These are phyloP conservation scores for Furcula furcula DNA, from an alignment of 2,888 invertebrate species.

Conservation along the genomic window DNA sequence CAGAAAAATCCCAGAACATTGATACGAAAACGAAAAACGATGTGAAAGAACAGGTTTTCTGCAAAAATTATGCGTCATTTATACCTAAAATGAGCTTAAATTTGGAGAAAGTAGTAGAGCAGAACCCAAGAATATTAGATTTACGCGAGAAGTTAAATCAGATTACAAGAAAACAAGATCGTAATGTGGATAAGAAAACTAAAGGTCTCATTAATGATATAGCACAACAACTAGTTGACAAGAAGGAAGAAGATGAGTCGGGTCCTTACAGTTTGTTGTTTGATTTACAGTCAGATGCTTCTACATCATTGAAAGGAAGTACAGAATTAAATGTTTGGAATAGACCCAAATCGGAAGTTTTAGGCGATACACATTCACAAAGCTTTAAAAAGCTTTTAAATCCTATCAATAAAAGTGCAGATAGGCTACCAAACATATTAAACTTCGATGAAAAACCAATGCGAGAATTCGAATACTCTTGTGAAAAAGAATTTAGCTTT, in stretches of 20 bases:
- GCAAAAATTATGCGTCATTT: slow-evolving; percentile 61
- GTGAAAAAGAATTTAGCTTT: slow-evolving; percentile 63
- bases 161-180: slow-evolving; percentile 69
- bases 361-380: slow-evolving; percentile 35
- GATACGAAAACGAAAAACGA: slow-evolving; percentile 51
- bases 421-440: slow-evolving; percentile 66
- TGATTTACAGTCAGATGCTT: slow-evolving; percentile 68
- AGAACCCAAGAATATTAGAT: slow-evolving; percentile 72
- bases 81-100: slow-evolving; percentile 74
- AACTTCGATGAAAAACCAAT: slow-evolving; percentile 73
- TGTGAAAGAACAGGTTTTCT: slow-evolving; percentile 55
- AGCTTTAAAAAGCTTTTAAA: slow-evolving; percentile 40
- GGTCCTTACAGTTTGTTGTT: slow-evolving; percentile 84
- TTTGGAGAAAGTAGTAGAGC: slow-evolving; percentile 66
- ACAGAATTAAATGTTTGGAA: slow-evolving; percentile 45
- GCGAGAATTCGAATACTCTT: slow-evolving; percentile 76
- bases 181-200: slow-evolving; percentile 64
- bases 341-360: slow-evolving; percentile 40
- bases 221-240: slow-evolving; percentile 67
- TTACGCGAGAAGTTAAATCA: slow-evolving; percentile 72
- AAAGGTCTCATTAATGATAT: slow-evolving; percentile 70
- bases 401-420: slow-evolving; percentile 53
- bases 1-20: slow-evolving; percentile 37
- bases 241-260: slow-evolving; percentile 73
- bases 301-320: slow-evolving; percentile 51